Evolutionary conservation across 92 coral and sea anemone species (phyloP), one percentile per base, ranked within the genome.

Genomic region (Desmophyllum pertusum): DNA sequence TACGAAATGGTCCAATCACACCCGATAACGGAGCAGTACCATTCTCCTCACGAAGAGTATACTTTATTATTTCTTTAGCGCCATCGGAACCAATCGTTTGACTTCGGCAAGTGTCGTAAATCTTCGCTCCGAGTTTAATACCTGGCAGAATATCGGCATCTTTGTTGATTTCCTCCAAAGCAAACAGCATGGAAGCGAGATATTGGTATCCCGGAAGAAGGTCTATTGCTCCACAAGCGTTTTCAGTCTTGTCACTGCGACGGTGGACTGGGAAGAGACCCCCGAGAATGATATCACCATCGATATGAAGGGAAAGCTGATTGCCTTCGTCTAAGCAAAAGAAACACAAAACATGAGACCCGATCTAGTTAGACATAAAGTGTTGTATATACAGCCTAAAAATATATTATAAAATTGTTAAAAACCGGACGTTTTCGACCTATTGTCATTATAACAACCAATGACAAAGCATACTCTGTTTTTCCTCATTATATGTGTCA

Each of bases 161-260:
- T 57, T 88, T 83, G 95, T 96, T 96, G 89, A 94, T 92, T 73
- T 96, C 94, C 37, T 92, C 85, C 79, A 96, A 72, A 37, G 98
- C 96, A 64, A 88, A 96, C 79, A 96, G 31, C 88, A 95, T 93
- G 74, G 98, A 93, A 43, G 95, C 95, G 83, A 93, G 92, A 85
- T 96, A 96, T 79, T 96, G 98, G 92, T 89, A 96, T n/a, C 98
- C 98, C 29, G 98, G 98, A 74, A 88, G 87, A 48, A 83, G 93
- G 83, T 91, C 95, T 69, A 96, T 85, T 31, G 42, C 65, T 11
- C 95, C 98, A 73, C 98, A 96, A 42, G 74, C 83, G 89, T 96
- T 96, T 80, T 96, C 98, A 4, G 95, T 84, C 40, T 76, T 84
- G 27, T 41, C 79, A 65, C 95, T 88, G 76, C 97, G 91, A 27